phyloP scores from a whole-genome alignment of 2,888 invertebrate genomes.

The Drosophila subquinaria region DNA sequence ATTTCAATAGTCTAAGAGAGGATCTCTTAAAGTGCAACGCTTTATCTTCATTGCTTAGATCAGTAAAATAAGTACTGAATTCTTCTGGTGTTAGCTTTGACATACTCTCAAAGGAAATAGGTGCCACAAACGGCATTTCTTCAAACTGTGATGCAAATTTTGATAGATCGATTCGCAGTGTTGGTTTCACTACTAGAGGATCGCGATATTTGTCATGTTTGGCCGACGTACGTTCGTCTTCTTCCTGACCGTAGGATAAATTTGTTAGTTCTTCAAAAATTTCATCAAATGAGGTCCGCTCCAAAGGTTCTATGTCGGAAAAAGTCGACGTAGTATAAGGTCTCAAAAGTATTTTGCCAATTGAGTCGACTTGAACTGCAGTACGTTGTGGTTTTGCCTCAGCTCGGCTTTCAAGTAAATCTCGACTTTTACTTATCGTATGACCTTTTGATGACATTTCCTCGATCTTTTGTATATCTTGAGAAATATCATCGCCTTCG shows the following conservation, averaged over 20 bases:
- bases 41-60: neutral
- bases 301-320: neutral
- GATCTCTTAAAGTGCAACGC: neutral
- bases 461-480: neutral
- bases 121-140: neutral
- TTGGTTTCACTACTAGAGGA: neutral
- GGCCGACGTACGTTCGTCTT: neutral
- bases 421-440: neutral
- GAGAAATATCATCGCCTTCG: neutral
- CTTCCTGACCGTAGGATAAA: neutral
- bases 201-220: neutral
- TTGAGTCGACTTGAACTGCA: too few relatives aligned
- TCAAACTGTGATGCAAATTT: neutral
- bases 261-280: neutral
- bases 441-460: neutral
- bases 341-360: too few relatives aligned
- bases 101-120: neutral
- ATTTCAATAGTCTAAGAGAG: neutral
- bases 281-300: too few relatives aligned
- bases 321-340: too few relatives aligned
- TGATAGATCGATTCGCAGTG: neutral
- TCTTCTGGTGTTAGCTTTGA: neutral
- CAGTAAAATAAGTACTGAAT: neutral
- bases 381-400: neutral
- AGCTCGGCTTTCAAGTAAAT: neutral